Conservation (phyloP, 2,888 invertebrate species). For the Phortica magna region DNA sequence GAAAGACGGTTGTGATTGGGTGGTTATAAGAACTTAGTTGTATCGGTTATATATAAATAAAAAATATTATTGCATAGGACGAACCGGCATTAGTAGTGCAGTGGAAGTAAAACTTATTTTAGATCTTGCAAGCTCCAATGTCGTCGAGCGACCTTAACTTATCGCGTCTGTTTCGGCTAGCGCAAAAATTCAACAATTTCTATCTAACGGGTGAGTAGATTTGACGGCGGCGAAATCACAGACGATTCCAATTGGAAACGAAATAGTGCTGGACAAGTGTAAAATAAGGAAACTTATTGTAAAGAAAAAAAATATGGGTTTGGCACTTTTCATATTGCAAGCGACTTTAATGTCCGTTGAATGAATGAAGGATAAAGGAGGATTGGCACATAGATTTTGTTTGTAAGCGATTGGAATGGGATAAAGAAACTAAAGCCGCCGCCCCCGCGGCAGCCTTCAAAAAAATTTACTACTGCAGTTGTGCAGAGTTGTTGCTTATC, state of each 20-base stretch:
- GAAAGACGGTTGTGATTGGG: too few species aligned
- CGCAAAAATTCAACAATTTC: constrained; percentile 93
- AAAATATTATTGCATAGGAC: too few species aligned
- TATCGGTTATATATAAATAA: too few species aligned
- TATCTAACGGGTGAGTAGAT: constrained; percentile 87
- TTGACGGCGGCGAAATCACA: not conserved
- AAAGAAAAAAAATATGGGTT: constrained; percentile 51
- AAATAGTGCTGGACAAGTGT: not conserved
- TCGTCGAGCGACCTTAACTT: constrained; percentile 78
- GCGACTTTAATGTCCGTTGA: too few species aligned
- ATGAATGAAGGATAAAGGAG: too few species aligned
- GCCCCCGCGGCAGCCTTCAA: not conserved
- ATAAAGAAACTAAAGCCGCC: not conserved
- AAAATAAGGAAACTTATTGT: too few species aligned
- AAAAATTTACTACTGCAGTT: constrained; percentile 1
- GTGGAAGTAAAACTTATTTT: not conserved
- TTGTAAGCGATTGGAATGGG: too few species aligned
- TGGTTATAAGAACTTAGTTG: too few species aligned
- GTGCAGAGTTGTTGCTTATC: constrained; percentile 47
- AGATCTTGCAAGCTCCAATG: constrained; percentile 56
- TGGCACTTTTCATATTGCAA: constrained; percentile 35
- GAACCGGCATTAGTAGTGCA: not conserved
- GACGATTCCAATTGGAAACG: not conserved
- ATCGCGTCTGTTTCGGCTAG: constrained; percentile 87
- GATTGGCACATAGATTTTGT: too few species aligned